Evolutionary conservation across 2,888 invertebrate genomes (phyloP).

Genomic region (Mycogona germanica): DNA sequence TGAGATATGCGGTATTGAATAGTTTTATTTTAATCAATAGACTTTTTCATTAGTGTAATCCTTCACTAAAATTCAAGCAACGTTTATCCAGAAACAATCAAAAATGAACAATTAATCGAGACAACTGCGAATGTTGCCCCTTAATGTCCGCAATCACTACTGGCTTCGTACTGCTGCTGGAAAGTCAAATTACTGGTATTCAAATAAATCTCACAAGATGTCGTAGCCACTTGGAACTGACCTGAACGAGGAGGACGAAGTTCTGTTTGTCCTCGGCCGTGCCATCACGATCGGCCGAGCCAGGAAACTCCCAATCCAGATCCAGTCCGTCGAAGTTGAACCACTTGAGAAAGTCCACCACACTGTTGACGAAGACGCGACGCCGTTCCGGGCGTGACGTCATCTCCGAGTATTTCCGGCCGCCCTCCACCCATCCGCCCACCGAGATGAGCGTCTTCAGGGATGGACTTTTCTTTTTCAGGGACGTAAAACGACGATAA

Average conservation of each 20-base stretch:
- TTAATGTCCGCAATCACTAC: too few relatives aligned
- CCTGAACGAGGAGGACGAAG: conserved; percentile 22
- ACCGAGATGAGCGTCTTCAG: conserved; percentile 22
- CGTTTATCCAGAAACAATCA: too few relatives aligned
- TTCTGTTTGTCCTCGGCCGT: conserved; percentile 20
- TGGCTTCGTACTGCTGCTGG: too few relatives aligned
- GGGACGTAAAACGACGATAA: conserved; percentile 21
- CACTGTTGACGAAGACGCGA: conserved; percentile 30
- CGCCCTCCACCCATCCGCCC: conserved; percentile 24
- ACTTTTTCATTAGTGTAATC: too few relatives aligned
- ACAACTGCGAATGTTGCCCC: too few relatives aligned
- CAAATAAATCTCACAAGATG: not conserved
- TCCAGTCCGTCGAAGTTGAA: conserved; percentile 34
- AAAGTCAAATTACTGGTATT: not conserved
- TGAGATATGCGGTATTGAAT: too few relatives aligned
- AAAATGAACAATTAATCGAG: too few relatives aligned
- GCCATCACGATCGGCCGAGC: conserved; percentile 24
- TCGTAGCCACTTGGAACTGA: conserved; percentile 6
- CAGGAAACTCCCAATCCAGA: conserved; percentile 35
- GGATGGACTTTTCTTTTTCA: conserved; percentile 20
- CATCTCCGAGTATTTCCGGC: conserved; percentile 25
- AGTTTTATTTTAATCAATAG: too few relatives aligned
- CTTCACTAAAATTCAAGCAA: too few relatives aligned
- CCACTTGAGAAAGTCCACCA: conserved; percentile 29
- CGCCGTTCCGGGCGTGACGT: conserved; percentile 26